These are phyloP conservation scores for Phalacrocorax aristotelis DNA, from an alignment of 2,113 vertebrate genomes.

Conservation along the genomic window DNA sequence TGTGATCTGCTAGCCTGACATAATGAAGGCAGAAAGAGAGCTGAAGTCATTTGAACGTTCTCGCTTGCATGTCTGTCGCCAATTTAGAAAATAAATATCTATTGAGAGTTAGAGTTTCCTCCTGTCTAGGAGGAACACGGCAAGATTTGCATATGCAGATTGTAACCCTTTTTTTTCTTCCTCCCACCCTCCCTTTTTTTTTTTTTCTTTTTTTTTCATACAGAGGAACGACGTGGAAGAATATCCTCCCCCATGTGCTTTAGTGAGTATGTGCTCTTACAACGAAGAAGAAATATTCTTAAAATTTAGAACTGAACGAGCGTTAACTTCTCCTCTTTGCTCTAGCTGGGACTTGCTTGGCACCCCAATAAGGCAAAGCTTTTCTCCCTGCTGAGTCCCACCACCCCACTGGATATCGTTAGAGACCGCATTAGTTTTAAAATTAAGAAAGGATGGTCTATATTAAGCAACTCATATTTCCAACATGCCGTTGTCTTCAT, in stretches of 20 bases:
- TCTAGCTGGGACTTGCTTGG: neutral
- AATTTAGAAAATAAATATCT: slow-evolving; percentile 78
- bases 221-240: neutral
- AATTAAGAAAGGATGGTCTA: neutral
- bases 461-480: neutral
- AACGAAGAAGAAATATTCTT: neutral
- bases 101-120: slow-evolving; percentile 70
- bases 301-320: neutral
- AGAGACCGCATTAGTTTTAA: neutral
- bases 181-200: rapidly evolving
- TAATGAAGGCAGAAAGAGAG: slow-evolving; percentile 77
- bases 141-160: slow-evolving; percentile 65
- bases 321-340: neutral
- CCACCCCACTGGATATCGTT: neutral
- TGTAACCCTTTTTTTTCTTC: neutral
- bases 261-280: neutral
- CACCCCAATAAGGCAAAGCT: neutral
- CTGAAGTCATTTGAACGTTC: slow-evolving; percentile 78
- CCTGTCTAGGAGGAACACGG: slow-evolving; percentile 54
- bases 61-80: slow-evolving; percentile 74
- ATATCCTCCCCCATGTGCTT: neutral
- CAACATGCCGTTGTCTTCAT: neutral
- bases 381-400: neutral
- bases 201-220: neutral
- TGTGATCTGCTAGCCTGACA: slow-evolving; percentile 78